These are phyloP conservation scores for Tympanuchus pallidicinctus DNA, from an alignment of 2,113 vertebrate species.

Conservation along the genomic window DNA sequence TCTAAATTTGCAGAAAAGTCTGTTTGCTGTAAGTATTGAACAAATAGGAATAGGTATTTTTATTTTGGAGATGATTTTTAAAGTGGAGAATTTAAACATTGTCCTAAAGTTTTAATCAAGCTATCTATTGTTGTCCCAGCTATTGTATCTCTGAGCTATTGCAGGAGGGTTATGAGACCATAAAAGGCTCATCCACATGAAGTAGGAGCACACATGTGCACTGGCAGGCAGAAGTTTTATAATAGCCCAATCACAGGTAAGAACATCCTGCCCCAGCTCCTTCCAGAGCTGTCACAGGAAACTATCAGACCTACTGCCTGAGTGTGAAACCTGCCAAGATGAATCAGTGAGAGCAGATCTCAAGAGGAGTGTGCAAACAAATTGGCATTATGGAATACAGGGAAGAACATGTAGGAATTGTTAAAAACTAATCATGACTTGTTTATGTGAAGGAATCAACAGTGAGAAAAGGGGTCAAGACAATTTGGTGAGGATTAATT, in stretches of 20 bases:
- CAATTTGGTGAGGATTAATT: neutral
- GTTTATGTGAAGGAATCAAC: neutral
- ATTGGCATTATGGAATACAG: neutral
- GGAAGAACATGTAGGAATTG: neutral
- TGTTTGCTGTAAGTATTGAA: neutral
- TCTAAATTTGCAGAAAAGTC: neutral
- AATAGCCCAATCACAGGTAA: neutral
- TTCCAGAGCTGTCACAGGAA: neutral
- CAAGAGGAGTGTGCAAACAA: fast-evolving
- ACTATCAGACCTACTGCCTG: neutral
- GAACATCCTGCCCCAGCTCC: neutral
- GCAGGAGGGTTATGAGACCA: neutral
- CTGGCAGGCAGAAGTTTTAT: neutral
- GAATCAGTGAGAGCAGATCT: neutral
- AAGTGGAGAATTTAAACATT: too few relatives aligned
- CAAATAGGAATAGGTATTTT: too few relatives aligned
- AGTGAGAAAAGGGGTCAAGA: neutral
- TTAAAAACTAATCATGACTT: neutral
- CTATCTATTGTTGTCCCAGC: neutral
- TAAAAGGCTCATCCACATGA: neutral
- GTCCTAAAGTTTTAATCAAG: too few relatives aligned
- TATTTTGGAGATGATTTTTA: too few relatives aligned
- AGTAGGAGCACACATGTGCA: fast-evolving
- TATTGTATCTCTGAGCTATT: neutral
- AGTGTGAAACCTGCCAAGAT: neutral